Evolutionary conservation across 2,888 invertebrate genomes (phyloP), one percentile per base, ranked within the genome.

Genomic region (Incurvaria masculella): DNA sequence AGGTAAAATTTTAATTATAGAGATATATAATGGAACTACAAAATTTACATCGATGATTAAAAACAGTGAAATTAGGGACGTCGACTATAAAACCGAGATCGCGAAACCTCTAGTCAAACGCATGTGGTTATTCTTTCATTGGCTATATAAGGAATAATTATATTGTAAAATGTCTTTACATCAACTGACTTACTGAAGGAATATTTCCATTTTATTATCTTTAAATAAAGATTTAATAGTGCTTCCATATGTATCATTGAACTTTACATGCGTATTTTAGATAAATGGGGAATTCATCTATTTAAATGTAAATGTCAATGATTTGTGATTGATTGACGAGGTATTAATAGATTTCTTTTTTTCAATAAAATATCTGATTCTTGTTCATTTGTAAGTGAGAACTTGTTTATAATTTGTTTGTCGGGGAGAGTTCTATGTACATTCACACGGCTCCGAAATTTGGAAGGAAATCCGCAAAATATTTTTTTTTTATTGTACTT

Each of bases 1-100:
- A 72, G 72, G 69, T 17, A 18, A 19, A 19, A 42, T 21, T n/a
- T 21, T 68, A 70, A 70, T 69, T 54, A 74, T 73, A 74, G 64
- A 64, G 56, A 64, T 65, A 58, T n/a, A n/a, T n/a, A n/a, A n/a
- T 33, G 33, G 33, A 33, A 33, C 33, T 33, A 33, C 14, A 33
- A 33, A 33, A 33, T 33, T 6, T 33, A 33, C 33, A 14, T 14
- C 14, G 33, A 4, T 33, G 3, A 33, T 14, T 14, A 33, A 14
- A 33, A 33, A n/a, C n/a, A 33, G 8, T 4, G 4, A 8, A 33
- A 33, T 14, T 8, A 33, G 8, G 14, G 14, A 33, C 14, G 23
- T 23, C 6, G 14, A 33, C 33, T 33, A 33, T n/a, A 33, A 33
- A 33, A 23, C 5, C 10, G 23, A 6, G 23, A 23, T 6, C 23